Conservation (phyloP, 2,888 invertebrate species). For the Orthonychiurus folsomi region DNA sequence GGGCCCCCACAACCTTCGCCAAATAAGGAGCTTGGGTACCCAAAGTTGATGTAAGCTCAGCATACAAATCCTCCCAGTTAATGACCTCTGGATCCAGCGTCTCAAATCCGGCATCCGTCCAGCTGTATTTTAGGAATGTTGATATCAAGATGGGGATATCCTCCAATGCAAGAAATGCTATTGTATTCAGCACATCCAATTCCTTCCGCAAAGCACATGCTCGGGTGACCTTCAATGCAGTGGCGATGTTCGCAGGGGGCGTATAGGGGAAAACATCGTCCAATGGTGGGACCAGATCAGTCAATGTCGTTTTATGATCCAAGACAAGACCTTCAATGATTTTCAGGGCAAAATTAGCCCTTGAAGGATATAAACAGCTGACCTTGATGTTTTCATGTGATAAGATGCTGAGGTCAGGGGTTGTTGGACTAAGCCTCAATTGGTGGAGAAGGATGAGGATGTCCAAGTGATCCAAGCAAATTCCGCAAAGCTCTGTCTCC, state of each 20-base stretch:
- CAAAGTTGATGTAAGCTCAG: not conserved
- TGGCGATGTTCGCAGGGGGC: not conserved
- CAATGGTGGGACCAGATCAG: not conserved
- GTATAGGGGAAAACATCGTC: not conserved
- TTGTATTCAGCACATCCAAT: not conserved
- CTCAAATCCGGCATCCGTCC: not conserved
- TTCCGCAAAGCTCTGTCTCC: not conserved
- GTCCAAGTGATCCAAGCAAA: conserved; percentile 5
- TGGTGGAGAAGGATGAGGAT: conserved; percentile 2
- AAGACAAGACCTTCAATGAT: not conserved
- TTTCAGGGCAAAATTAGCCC: not conserved
- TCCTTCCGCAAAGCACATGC: not conserved
- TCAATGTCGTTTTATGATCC: not conserved
- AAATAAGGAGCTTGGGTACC: not conserved
- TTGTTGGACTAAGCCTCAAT: not conserved
- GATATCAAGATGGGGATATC: not conserved
- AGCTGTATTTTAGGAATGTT: not conserved
- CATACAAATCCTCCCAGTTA: not conserved
- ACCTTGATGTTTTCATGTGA: not conserved
- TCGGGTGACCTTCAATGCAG: not conserved
- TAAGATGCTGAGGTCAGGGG: not conserved
- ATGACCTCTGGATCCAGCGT: not conserved
- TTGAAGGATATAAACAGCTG: not conserved
- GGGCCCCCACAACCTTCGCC: not conserved
- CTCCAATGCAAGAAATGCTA: not conserved